Evolutionary conservation across 1,140 invertebrate genomes (phyloP).

Genomic region (Trypoxylus dichotomus): DNA sequence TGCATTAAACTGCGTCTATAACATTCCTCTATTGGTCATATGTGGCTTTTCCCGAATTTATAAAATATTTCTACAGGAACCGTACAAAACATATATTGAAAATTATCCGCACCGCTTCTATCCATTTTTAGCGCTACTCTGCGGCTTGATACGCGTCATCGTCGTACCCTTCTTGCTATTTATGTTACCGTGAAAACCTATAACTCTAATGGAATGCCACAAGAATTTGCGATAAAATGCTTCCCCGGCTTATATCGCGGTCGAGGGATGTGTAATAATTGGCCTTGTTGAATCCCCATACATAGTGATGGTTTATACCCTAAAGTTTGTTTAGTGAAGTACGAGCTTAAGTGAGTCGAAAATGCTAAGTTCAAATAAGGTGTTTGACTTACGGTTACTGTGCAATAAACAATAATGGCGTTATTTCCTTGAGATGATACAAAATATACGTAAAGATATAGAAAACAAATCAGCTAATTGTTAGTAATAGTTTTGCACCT

Average conservation of each 20-base stretch:
- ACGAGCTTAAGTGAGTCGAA: not conserved
- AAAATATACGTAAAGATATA: no score
- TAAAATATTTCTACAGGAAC: no score
- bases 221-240: not conserved
- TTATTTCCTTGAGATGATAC: not conserved
- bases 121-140: no score
- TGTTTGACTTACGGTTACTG: not conserved
- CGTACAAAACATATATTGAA: no score
- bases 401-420: not conserved
- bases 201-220: not conserved
- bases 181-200: not conserved
- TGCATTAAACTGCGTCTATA: no score
- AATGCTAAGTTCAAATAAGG: not conserved
- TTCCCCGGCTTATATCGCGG: not conserved
- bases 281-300: not conserved
- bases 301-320: not conserved
- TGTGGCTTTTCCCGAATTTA: no score
- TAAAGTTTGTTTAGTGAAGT: not conserved
- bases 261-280: not conserved
- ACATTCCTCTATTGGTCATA: no score
- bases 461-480: no score
- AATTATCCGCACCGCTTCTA: no score
- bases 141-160: no score
- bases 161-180: not conserved
- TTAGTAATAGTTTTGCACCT: no score